These are phyloP conservation scores for Rhamnusium bicolor DNA, from an alignment of 2,888 invertebrate genomes.

Conservation along the genomic window DNA sequence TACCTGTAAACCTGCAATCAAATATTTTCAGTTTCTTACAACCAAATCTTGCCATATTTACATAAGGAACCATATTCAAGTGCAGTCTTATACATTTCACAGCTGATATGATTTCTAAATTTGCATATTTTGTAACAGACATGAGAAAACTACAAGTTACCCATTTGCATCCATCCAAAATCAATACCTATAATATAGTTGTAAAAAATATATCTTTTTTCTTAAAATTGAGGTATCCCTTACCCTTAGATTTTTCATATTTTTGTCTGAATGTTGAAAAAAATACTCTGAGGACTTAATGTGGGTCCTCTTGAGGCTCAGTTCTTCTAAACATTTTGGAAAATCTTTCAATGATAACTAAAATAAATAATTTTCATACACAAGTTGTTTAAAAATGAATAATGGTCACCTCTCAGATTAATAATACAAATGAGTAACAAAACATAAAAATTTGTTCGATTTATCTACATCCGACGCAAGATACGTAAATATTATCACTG, in stretches of 20 bases:
- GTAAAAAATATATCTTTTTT: conserved; percentile 3
- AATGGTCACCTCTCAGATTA: too few relatives aligned
- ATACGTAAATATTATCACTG: too few relatives aligned
- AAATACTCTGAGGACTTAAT: conserved; percentile 60
- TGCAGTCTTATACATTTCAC: conserved; percentile 78
- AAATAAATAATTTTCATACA: conserved; percentile 46
- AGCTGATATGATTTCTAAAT: conserved; percentile 77
- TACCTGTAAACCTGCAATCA: conserved; percentile 68
- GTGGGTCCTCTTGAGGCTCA: conserved; percentile 74
- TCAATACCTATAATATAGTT: conserved; percentile 75
- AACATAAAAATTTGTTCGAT: too few relatives aligned
- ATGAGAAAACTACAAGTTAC: conserved; percentile 82
- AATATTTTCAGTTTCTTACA: conserved; percentile 74
- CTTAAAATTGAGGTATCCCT: neutral
- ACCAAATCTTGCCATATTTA: conserved; percentile 83
- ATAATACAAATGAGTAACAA: too few relatives aligned
- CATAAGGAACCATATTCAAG: conserved; percentile 80
- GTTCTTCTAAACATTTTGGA: conserved; percentile 75
- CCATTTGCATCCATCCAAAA: conserved; percentile 83
- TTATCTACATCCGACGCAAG: too few relatives aligned
- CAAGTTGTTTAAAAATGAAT: too few relatives aligned
- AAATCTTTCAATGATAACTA: conserved; percentile 79
- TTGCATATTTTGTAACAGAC: conserved; percentile 80
- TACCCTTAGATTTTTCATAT: conserved; percentile 58
- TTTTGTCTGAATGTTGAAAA: conserved; percentile 58